phyloP scores from a whole-genome alignment of 2,888 invertebrate genomes.

The Hirtodrosophila histrioides region DNA sequence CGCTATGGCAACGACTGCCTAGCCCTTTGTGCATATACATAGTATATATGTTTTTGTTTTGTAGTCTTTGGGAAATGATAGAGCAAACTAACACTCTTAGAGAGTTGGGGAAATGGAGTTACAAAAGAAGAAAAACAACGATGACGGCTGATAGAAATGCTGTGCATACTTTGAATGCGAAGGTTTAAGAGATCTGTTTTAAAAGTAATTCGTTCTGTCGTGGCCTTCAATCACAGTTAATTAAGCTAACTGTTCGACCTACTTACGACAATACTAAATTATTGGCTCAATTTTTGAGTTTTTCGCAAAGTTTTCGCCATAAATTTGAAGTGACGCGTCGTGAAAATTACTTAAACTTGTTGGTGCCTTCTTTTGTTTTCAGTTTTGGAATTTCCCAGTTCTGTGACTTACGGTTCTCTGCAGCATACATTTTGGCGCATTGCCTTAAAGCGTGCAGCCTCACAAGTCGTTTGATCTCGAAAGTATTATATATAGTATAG shows the following conservation, averaged over 20 bases:
- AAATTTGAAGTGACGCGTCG: conserved; percentile 54
- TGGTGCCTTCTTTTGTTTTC: conserved; percentile 5
- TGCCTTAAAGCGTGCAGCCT: conserved; percentile 48
- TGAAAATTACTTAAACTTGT: conserved; percentile 36
- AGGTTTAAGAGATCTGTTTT: background rate
- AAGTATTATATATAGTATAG: background rate
- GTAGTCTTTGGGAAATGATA: conserved; percentile 7
- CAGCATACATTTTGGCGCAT: conserved; percentile 56
- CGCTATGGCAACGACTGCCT: conserved; percentile 30
- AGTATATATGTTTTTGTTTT: conserved; percentile 23
- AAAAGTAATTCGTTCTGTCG: conserved; percentile 9
- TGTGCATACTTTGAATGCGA: conserved; percentile 9
- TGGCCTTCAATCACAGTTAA: conserved; percentile 41
- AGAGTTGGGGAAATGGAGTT: conserved; percentile 8
- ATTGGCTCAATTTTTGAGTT: conserved; percentile 33
- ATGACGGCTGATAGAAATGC: conserved; percentile 37
- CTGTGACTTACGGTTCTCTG: conserved; percentile 58
- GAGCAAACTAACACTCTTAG: conserved; percentile 6
- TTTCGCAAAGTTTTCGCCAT: conserved; percentile 8
- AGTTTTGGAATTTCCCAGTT: conserved; percentile 11
- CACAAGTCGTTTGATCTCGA: conserved; percentile 39
- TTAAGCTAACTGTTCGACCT: conserved; percentile 53
- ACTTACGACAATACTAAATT: conserved; percentile 19
- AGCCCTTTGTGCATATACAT: conserved; percentile 22
- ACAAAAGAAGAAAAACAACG: conserved; percentile 20